Conservation (phyloP, 1,140 invertebrate species). For the Drosophila asahinai region DNA sequence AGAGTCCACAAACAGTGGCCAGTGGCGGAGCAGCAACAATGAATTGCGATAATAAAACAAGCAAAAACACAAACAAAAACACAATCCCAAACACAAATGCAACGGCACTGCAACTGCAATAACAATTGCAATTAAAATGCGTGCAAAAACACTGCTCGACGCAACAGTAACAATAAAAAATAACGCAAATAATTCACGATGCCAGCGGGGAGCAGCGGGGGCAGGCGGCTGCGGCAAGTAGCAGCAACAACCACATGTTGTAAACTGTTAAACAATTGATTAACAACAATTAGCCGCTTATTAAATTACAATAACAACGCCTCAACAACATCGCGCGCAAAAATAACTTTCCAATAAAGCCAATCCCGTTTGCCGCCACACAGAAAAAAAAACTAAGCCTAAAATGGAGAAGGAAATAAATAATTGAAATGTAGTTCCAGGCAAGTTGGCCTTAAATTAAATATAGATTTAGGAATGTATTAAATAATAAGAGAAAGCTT, state of each 20-base stretch:
- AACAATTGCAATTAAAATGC: constrained; percentile 81
- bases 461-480: too few relatives aligned
- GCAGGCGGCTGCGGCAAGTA: background rate
- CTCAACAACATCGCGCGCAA: constrained; percentile 37
- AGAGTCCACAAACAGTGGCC: constrained; percentile 22
- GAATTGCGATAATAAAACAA: constrained; percentile 50
- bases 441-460: too few relatives aligned
- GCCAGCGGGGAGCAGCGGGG: constrained; percentile 5
- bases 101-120: constrained; percentile 44
- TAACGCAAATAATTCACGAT: constrained; percentile 75
- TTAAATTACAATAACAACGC: constrained; percentile 80
- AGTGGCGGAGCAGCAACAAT: constrained; percentile 33
- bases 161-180: constrained; percentile 59
- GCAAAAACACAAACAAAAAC: constrained; percentile 21
- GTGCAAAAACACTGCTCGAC: constrained; percentile 53
- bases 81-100: constrained; percentile 43
- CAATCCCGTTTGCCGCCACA: constrained; percentile 6
- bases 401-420: too few relatives aligned
- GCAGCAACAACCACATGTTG: constrained; percentile 56
- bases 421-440: too few relatives aligned
- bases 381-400: background rate
- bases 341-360: constrained; percentile 61
- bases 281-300: constrained; percentile 84
- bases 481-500: too few relatives aligned
- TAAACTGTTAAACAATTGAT: constrained; percentile 83